Conservation (phyloP, 2,888 invertebrate species). For the Erynnis tages region DNA sequence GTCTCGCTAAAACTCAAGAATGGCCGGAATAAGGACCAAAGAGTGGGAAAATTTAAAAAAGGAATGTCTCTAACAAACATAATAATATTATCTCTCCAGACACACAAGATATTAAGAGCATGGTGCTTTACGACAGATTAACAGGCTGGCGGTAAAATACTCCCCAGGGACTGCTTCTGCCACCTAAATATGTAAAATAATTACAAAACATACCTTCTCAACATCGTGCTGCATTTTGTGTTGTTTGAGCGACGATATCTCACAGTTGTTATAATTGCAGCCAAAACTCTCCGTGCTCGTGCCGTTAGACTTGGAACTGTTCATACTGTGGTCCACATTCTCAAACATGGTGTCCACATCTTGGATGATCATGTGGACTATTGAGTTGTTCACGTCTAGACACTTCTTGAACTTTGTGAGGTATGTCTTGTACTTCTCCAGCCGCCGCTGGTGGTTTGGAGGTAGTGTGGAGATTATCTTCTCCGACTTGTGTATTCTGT, state of each 20-base stretch:
- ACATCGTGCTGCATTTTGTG: conserved; percentile 76
- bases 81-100: no score
- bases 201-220: conserved; percentile 57
- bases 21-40: no score
- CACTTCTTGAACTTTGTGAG: conserved; percentile 88
- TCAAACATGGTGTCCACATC: conserved; percentile 93
- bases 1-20: no score
- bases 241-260: conserved; percentile 62
- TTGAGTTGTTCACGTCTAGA: conserved; percentile 86
- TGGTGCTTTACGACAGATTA: no score
- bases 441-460: conserved; percentile 86
- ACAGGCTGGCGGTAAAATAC: no score
- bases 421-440: conserved; percentile 89
- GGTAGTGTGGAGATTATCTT: conserved; percentile 88
- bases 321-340: conserved; percentile 80
- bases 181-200: no score
- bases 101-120: no score
- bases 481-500: conserved; percentile 89
- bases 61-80: no score
- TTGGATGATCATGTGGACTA: conserved; percentile 87
- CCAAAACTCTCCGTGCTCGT: conserved; percentile 61
- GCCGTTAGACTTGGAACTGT: conserved; percentile 52
- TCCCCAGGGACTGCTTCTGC: no score
- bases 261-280: conserved; percentile 67
- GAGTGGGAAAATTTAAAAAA: no score